These are phyloP conservation scores for Bovichtus variegatus DNA, from an alignment of 2,797 vertebrate genomes.

Conservation along the genomic window DNA sequence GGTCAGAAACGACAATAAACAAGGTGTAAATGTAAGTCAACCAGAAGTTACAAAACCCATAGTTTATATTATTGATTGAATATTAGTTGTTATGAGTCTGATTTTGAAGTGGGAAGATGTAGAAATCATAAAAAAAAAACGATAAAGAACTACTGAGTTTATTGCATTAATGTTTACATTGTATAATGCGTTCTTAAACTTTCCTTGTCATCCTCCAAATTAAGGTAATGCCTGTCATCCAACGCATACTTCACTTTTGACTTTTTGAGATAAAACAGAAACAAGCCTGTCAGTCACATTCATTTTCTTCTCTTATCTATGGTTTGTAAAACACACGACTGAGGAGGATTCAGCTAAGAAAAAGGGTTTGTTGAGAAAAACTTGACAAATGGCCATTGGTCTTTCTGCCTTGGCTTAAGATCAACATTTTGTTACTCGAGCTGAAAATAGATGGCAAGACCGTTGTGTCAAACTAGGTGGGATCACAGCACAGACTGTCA, in stretches of 20 bases:
- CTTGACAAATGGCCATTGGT: conserved; percentile 16
- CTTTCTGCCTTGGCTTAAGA: conserved; percentile 35
- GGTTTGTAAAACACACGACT: not conserved
- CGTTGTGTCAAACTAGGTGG: conserved; percentile 64
- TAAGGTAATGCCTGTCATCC: not conserved
- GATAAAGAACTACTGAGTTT: not conserved
- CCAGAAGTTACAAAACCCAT: not conserved
- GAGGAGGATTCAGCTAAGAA: not conserved
- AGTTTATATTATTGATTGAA: not conserved
- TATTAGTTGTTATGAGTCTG: not conserved
- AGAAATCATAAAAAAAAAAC: not conserved
- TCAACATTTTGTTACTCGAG: conserved; percentile 53
- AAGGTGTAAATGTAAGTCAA: not conserved
- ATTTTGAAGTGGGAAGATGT: not conserved
- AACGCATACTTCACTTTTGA: not conserved
- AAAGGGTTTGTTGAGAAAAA: conserved; percentile 2
- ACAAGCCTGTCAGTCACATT: not conserved
- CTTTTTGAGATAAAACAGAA: not conserved
- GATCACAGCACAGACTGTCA: conserved; percentile 56
- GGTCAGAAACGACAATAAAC: conserved; percentile 18
- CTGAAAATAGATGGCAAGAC: conserved; percentile 61
- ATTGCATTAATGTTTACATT: not conserved
- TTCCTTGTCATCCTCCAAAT: not conserved
- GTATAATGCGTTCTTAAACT: not conserved
- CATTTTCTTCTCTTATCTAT: not conserved